These are phyloP conservation scores for Coelopa pilipes DNA, from an alignment of 2,888 invertebrate species.

Conservation along the genomic window DNA sequence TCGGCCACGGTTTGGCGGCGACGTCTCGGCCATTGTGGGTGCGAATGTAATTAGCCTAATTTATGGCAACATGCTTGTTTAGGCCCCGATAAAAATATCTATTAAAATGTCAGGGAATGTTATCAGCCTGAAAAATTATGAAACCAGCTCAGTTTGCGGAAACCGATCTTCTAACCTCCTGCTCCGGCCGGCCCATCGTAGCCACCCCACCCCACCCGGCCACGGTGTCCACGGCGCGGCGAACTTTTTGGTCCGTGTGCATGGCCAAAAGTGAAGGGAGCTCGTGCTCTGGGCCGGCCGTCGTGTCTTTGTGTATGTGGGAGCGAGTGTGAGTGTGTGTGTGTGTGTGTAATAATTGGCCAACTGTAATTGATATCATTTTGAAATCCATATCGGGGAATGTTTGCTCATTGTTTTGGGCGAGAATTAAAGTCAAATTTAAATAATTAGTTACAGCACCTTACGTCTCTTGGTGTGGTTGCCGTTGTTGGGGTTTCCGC, in stretches of 20 bases:
- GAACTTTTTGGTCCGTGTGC: no score
- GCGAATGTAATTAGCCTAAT: constrained; percentile 25
- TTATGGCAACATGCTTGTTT: constrained; percentile 24
- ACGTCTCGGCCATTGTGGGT: constrained; percentile 15
- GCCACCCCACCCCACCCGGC: no score
- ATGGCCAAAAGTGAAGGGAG: constrained; percentile 1
- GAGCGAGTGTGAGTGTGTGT: background rate
- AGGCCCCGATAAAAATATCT: constrained; percentile 6
- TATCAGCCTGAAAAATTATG: constrained; percentile 2
- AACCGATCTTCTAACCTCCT: no score
- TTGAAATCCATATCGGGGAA: constrained; percentile 24
- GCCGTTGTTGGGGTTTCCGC: background rate
- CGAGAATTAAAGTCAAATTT: background rate
- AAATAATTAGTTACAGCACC: background rate
- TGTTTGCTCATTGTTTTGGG: constrained; percentile 12
- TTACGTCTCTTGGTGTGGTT: background rate
- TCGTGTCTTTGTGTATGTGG: background rate
- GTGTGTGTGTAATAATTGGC: constrained; percentile 15
- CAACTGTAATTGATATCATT: constrained; percentile 21
- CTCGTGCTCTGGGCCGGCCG: background rate
- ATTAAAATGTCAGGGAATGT: constrained; percentile 12
- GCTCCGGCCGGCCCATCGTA: no score
- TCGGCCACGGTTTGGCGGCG: background rate
- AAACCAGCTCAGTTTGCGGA: no score
- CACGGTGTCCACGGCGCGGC: background rate